Conservation (phyloP, 2,113 vertebrate genomes). For the Turdus rufiventris region DNA sequence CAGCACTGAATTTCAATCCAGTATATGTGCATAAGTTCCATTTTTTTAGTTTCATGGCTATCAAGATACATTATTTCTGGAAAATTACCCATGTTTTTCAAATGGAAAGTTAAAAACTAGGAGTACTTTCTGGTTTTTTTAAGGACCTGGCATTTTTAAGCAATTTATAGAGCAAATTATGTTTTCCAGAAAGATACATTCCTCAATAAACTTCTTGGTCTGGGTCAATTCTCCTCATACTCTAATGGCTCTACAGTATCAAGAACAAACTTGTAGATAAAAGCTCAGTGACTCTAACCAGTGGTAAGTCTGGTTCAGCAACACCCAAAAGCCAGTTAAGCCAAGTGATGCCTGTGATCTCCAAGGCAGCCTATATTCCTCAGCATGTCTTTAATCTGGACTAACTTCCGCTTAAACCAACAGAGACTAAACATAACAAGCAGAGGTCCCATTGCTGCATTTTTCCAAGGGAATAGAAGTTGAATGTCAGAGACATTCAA, state of each 20-base stretch:
- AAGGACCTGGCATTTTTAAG: background rate
- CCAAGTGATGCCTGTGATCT: background rate
- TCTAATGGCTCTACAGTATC: background rate
- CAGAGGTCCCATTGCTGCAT: background rate
- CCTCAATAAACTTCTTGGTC: background rate
- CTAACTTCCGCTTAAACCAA: background rate
- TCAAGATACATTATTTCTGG: background rate
- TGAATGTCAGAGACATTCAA: background rate
- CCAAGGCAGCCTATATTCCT: background rate
- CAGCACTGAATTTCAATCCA: background rate
- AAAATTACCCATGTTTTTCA: background rate
- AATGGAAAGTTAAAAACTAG: background rate
- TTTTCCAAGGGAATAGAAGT: background rate
- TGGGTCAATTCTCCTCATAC: background rate
- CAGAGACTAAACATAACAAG: background rate
- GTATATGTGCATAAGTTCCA: background rate
- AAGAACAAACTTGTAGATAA: background rate
- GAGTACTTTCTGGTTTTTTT: background rate
- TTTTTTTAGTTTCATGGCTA: background rate
- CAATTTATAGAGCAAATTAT: background rate
- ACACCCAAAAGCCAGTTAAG: background rate
- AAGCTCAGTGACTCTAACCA: background rate
- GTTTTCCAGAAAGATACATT: background rate
- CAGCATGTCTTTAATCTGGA: background rate
- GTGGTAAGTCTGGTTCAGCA: background rate